Evolutionary conservation across 2,113 vertebrate species (phyloP).

Genomic region (Apodemus speciosus): DNA sequence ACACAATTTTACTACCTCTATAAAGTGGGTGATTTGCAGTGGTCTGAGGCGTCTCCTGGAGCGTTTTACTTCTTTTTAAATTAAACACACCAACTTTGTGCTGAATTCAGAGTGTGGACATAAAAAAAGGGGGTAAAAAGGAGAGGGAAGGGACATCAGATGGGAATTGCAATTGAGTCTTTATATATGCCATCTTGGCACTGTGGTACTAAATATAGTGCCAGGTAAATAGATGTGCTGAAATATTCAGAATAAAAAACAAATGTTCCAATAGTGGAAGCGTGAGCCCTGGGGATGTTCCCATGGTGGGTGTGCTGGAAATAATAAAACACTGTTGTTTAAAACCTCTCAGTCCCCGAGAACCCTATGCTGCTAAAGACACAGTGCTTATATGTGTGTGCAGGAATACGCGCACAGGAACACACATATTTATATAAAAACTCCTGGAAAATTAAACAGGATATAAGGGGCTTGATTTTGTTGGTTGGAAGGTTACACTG

Average conservation of each 20-base stretch:
- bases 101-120: constrained; percentile 90
- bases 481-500: constrained; percentile 63
- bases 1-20: constrained; percentile 92
- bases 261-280: constrained; percentile 88
- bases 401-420: constrained; percentile 60
- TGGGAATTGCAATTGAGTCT: constrained; percentile 91
- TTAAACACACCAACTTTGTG: constrained; percentile 92
- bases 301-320: constrained; percentile 78
- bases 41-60: constrained; percentile 89
- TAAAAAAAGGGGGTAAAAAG: constrained; percentile 90
- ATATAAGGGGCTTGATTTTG: constrained; percentile 69
- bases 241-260: constrained; percentile 92
- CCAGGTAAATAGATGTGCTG: constrained; percentile 90
- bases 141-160: constrained; percentile 92
- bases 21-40: constrained; percentile 92
- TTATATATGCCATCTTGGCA: constrained; percentile 91
- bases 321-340: constrained; percentile 85
- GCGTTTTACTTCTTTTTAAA: constrained; percentile 92
- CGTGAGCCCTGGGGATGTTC: constrained; percentile 80
- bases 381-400: constrained; percentile 64
- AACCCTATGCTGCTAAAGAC: constrained; percentile 83
- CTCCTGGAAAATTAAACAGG: constrained; percentile 72
- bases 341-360: constrained; percentile 80
- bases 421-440: constrained; percentile 68
- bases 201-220: constrained; percentile 90